Evolutionary conservation across 2,113 vertebrate genomes (phyloP), one percentile per base, ranked within the genome.

Genomic region (Litocranius walleri): DNA sequence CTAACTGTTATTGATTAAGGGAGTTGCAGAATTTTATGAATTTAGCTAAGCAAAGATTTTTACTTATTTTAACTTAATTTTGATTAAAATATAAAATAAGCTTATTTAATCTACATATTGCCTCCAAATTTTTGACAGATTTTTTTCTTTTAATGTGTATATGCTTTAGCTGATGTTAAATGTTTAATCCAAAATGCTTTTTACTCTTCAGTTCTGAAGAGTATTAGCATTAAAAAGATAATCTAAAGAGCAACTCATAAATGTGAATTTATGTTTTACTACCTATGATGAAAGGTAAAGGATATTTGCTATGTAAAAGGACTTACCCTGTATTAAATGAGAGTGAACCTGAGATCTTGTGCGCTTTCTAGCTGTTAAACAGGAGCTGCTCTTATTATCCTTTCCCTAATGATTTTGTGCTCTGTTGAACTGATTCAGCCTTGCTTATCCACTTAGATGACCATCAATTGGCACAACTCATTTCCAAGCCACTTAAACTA

Each of bases 401-500:
- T 81, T 95, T 77, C 52, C 6, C 14, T 84, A 59, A 43, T 90
- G 77, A 85, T 88, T 57, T 33, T 5, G 30, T 56, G 80, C 62
- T 97, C 29, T 90, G 78, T 50, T n/a, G 40, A 61, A 19, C 25
- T 8, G 67, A 50, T 52, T 52, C 17, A 54, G 33, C 92, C 91
- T 97, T 98, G 88, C 84, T 86, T 92, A 82, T 87, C 94, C 84
- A 87, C 36, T 78, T 95, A 93, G 4, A 33, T 27, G 90, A 21
- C 52, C n/a, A 14, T 89, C 50, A 43, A 62, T 17, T 9, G 13
- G 59, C 52, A 74, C 67, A 95, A 59, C 57, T 94, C 95, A 94
- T 94, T 94, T 87, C 83, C 45, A 50, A 61, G 27, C 33, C 64
- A 90, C 67, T 91, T n/a, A 33, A 62, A 77, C 54, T 74, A 59